phyloP scores from a whole-genome alignment of 2,888 invertebrate genomes.

The Ischnura elegans region DNA sequence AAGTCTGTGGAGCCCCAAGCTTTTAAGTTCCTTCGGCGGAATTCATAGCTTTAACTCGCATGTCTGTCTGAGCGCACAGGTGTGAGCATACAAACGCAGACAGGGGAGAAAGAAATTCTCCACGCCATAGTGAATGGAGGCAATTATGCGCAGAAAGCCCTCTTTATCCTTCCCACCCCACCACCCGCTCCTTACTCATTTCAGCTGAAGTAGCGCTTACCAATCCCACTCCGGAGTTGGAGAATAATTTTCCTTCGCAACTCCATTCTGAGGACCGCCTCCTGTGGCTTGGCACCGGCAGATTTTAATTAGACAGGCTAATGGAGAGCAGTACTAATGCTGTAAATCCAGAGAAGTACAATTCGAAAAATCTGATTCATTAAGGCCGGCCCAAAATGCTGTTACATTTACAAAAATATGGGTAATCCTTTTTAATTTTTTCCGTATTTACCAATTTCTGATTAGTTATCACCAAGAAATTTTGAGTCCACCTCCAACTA shows the following conservation, averaged over 20 bases:
- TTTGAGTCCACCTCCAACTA: background rate
- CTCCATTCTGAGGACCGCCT: slow-evolving; percentile 24
- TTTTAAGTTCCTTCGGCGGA: background rate
- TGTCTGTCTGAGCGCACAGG: slow-evolving; percentile 38
- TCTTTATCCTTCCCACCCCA: slow-evolving; percentile 20
- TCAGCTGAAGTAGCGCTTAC: slow-evolving; percentile 27
- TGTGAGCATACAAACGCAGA: slow-evolving; percentile 19
- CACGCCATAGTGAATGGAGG: background rate
- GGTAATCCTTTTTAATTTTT: background rate
- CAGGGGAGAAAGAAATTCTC: background rate
- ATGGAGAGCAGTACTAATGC: slow-evolving; percentile 23
- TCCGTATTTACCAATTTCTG: background rate
- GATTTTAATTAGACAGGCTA: slow-evolving; percentile 33
- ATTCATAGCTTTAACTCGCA: slow-evolving; percentile 31
- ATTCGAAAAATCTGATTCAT: background rate
- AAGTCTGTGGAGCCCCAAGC: background rate
- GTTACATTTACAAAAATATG: background rate
- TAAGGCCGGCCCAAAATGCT: background rate
- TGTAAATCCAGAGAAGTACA: background rate
- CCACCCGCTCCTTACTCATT: slow-evolving; percentile 24
- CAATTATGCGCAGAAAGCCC: slow-evolving; percentile 38
- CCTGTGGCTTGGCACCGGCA: slow-evolving; percentile 26
- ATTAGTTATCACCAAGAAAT: background rate
- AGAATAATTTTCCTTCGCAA: slow-evolving; percentile 26
- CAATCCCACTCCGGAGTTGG: background rate